Evolutionary conservation across 2,888 invertebrate species (phyloP), one percentile per base, ranked within the genome.

Genomic region (Drosophila mercatorum): DNA sequence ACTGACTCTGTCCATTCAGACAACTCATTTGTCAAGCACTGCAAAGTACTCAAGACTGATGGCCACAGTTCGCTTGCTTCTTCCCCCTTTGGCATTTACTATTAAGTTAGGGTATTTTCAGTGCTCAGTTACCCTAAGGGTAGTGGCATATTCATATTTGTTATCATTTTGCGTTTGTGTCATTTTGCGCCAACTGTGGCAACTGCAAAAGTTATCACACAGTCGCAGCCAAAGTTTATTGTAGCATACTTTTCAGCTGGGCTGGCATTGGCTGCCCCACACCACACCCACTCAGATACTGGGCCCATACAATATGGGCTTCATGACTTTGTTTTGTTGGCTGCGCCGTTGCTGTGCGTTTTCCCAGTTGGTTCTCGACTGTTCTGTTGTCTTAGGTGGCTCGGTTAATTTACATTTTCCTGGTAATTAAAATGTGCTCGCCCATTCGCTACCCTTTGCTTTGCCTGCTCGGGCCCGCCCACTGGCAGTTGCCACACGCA

Each of bases 401-500:
- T 85, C 68, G 88, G 83, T 76, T 89, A 89, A 89, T 89, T 89
- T 85, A 88, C 89, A 85, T 85, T 89, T 89, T 83, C 74, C 81
- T 89, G 88, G 83, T 89, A 85, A 85, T 85, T 85, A 85, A 89
- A 85, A 88, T 89, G 86, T 88, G 73, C 70, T 69, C 68, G 72
- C 70, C 65, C 55, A 46, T 57, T 64, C 67, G 26, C 46, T 31
- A 56, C 65, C 28, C 40, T 41, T 46, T 26, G 49, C 41, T 7
- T 11, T 28, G 28, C 2, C 31, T 5, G 10, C 49, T 31, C n/a
- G 11, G 17, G 41, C 14, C 40, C 38, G 12, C 26, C 28, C 38
- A 40, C 40, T 55, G 14, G 4, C 38, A 55, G 55, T 53, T 40
- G n/a, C 26, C 5, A 14, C 26, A 14, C 38, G 36, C 38, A 57